A percentile compares a stretch with the other conserved stretches of the same genome.
These are phyloP conservation scores for Eunapius fragilis DNA, from an alignment of 37 sponge, comb jelly and placozoan genomes.

Conservation along the genomic window DNA sequence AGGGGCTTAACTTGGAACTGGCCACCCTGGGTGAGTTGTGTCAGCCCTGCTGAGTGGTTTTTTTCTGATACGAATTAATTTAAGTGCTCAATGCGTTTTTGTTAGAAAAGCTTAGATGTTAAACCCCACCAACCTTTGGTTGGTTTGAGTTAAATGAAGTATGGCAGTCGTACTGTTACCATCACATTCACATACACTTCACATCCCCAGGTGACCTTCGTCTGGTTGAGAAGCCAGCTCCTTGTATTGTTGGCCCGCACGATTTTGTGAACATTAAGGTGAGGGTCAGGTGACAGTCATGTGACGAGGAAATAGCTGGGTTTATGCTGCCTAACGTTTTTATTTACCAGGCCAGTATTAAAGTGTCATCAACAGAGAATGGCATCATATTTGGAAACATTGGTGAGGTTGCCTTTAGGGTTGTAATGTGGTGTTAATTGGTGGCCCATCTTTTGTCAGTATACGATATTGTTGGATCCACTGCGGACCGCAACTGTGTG, in stretches of 20 bases:
- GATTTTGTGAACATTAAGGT: slow-evolving; percentile 98
- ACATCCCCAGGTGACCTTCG: slow-evolving; percentile 80
- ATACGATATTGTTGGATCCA: slow-evolving; percentile 94
- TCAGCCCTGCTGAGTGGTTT: too few relatives aligned
- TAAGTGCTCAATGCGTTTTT: too few relatives aligned
- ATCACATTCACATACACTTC: neutral
- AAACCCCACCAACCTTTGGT: neutral
- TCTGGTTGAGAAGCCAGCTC: slow-evolving; percentile 93
- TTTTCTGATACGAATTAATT: too few relatives aligned
- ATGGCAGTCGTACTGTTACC: neutral
- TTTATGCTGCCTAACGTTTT: too few relatives aligned
- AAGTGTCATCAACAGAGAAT: slow-evolving; percentile 99
- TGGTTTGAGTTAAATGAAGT: neutral
- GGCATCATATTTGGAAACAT: slow-evolving; percentile 99
- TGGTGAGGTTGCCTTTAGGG: slow-evolving; percentile 45
- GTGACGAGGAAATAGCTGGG: too few relatives aligned
- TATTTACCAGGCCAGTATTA: slow-evolving; percentile 70
- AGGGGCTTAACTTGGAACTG: slow-evolving; percentile 94
- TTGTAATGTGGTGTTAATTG: neutral
- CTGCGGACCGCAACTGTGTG: slow-evolving; percentile 95
- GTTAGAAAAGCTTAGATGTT: too few relatives aligned
- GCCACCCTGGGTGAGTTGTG: slow-evolving; percentile 87
- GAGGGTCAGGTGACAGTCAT: neutral
- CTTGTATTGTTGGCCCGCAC: slow-evolving; percentile 89
- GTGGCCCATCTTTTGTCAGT: slow-evolving; percentile 54